These are phyloP conservation scores for Charina bottae DNA, from an alignment of 2,113 vertebrate species.

Conservation along the genomic window DNA sequence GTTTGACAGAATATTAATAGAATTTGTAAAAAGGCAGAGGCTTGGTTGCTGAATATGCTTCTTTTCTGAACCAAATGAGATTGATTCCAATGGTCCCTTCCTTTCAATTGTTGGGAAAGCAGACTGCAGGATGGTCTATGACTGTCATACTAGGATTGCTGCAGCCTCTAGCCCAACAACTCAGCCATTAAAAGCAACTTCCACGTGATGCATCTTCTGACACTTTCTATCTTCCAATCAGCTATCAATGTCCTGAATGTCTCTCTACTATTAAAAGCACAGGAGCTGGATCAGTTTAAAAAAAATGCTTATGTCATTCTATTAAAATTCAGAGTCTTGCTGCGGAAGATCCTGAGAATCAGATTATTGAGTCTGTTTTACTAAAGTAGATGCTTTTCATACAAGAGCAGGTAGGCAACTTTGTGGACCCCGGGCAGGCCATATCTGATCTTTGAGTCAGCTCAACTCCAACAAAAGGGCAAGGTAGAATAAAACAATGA, in stretches of 20 bases:
- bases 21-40: background rate
- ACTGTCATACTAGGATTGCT: background rate
- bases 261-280: background rate
- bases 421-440: no score
- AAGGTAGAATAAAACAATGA: no score
- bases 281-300: background rate
- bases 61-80: slow-evolving; percentile 11
- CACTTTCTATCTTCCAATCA: background rate
- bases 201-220: background rate
- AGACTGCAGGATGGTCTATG: background rate
- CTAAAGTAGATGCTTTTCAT: background rate
- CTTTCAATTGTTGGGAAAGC: background rate
- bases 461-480: no score
- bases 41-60: background rate
- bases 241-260: background rate
- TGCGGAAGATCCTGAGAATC: background rate
- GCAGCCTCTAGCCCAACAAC: no score
- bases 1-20: background rate
- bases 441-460: no score
- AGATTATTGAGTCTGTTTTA: background rate
- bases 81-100: no score
- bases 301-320: background rate
- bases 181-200: background rate
- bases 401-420: no score
- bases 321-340: background rate